These are phyloP conservation scores for Lutjanus erythropterus DNA, from an alignment of 2,113 vertebrate genomes.

Conservation along the genomic window DNA sequence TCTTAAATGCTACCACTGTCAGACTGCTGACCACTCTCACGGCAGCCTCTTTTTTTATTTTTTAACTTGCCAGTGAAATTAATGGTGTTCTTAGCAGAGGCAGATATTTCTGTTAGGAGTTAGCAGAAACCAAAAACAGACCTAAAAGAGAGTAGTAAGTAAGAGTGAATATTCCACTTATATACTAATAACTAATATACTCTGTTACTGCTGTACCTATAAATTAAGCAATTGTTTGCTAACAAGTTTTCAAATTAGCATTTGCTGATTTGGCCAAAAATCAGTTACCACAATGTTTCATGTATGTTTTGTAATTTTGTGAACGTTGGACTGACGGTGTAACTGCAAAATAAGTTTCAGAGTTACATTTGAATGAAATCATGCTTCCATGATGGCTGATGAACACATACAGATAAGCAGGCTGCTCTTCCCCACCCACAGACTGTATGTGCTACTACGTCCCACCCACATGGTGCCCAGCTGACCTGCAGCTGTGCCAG, in stretches of 20 bases:
- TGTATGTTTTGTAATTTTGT: background rate
- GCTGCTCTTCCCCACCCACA: constrained; percentile 7
- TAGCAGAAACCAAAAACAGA: background rate
- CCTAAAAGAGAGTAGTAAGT: background rate
- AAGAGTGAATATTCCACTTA: too few species aligned
- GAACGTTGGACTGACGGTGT: background rate
- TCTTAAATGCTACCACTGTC: too few species aligned
- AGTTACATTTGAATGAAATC: constrained; percentile 4
- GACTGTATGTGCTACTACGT: constrained; percentile 19
- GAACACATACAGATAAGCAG: constrained; percentile 41
- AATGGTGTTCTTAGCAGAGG: too few species aligned
- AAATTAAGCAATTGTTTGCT: background rate
- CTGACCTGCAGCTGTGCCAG: constrained; percentile 30
- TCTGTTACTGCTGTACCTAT: too few species aligned
- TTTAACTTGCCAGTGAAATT: too few species aligned
- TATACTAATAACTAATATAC: too few species aligned
- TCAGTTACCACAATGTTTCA: background rate
- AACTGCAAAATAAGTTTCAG: background rate
- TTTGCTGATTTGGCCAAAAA: too few species aligned
- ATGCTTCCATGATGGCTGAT: constrained; percentile 5
- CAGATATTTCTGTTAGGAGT: background rate
- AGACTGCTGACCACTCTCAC: too few species aligned
- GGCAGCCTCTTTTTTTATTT: too few species aligned
- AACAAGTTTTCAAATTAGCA: too few species aligned
- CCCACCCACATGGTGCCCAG: constrained; percentile 52